Evolutionary conservation across 2,888 invertebrate species (phyloP).

Genomic region (Eueremaeus valkanovi): DNA sequence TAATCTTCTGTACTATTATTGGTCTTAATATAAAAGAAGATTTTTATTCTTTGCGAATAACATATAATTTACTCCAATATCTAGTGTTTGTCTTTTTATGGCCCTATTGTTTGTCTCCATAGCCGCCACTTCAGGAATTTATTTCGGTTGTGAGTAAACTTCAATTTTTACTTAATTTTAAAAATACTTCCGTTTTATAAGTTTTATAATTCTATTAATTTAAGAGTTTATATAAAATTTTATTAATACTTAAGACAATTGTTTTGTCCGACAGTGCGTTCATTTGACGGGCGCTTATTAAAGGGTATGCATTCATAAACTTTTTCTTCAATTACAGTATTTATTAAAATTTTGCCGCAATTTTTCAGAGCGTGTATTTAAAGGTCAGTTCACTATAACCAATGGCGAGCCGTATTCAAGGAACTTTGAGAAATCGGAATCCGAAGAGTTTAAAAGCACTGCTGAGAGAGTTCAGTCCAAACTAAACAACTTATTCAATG

Average conservation of each 20-base stretch:
- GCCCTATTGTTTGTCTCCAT: slow-evolving; percentile 74
- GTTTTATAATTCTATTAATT: not conserved
- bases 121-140: slow-evolving; percentile 64
- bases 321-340: not conserved
- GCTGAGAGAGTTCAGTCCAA: slow-evolving; percentile 70
- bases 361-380: slow-evolving; percentile 68
- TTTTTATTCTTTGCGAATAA: not conserved
- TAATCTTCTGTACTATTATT: too few relatives aligned
- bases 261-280: slow-evolving; percentile 29
- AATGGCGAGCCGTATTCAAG: slow-evolving; percentile 66
- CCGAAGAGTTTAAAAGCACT: slow-evolving; percentile 66
- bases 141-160: slow-evolving; percentile 64
- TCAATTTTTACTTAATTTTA: too few relatives aligned
- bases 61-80: not conserved
- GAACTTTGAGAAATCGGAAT: slow-evolving; percentile 64
- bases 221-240: not conserved
- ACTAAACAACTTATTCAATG: slow-evolving; percentile 67
- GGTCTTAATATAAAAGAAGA: too few relatives aligned
- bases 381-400: slow-evolving; percentile 71
- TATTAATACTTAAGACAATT: not conserved
- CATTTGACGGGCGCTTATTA: slow-evolving; percentile 30
- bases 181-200: slow-evolving; percentile 25
- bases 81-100: slow-evolving; percentile 73
- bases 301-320: slow-evolving; percentile 19
- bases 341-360: slow-evolving; percentile 35